Evolutionary conservation across 2,113 vertebrate genomes (phyloP), one percentile per base, ranked within the genome.

Genomic region (Ondatra zibethicus): DNA sequence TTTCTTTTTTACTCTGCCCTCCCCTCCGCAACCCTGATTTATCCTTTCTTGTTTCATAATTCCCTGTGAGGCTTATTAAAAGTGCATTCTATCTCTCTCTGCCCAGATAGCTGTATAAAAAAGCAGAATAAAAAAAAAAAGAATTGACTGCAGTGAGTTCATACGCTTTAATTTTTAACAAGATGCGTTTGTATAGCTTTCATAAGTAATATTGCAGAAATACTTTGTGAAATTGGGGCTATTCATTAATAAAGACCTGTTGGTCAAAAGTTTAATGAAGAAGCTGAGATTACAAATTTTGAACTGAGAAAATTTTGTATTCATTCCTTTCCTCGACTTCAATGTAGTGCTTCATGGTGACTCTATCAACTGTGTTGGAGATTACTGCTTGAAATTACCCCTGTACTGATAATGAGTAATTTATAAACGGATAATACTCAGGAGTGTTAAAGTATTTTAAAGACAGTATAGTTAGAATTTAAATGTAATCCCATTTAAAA

Each of bases 171-270:
- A 45, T 75, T 50, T 95, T 88, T 88, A 58, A 78, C 3, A 95
- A 45, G 29, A 92, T 45, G 61, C 39, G 93, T 94, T 90, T 96
- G 36, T 31, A 88, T 50, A 86, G 47, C 82, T 14, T 89, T 94
- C 61, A 77, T 70, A 80, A 81, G 47, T 72, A 92, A 7, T 88
- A 70, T 58, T 63, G 31, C 58, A 89, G 21, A 93, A 76, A 92
- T 50, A 21, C 39, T 94, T 88, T 65, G 29, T 45, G 5, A 52
- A 5, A 68, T 73, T 45, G 17, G 36, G 36, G 25, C 55, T 5
- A 52, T 39, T 93, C 25, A 61, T 88, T 70, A 70, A 42, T 47
- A 93, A 63, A 21, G 7, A 42, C 16, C 29, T 78, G 72, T 19
- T 91, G 86, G 1, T 80, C 12, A 42, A 42, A 88, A 45, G 73